Percentiles rank a stretch among this genome's conserved stretches.
phyloP scores from a whole-genome alignment of 2,888 invertebrate genomes.

The Subacronicta megacephala region DNA sequence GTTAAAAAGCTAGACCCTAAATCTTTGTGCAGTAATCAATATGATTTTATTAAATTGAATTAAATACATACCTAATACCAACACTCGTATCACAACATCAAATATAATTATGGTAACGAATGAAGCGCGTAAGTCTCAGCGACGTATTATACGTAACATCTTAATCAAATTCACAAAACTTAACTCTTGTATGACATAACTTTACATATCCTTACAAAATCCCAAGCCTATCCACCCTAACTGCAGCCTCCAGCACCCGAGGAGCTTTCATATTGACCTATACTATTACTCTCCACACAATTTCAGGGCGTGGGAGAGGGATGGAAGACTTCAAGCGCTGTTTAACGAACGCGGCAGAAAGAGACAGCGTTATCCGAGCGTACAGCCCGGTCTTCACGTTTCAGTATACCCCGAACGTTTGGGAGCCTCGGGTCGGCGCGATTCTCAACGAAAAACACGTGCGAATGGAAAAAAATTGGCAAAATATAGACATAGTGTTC shows the following conservation, averaged over 20 bases:
- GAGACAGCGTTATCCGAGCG: constrained; percentile 70
- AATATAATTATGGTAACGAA: background rate
- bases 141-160: constrained; percentile 8
- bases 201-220: constrained; percentile 53
- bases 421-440: constrained; percentile 73
- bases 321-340: constrained; percentile 57
- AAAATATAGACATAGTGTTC: constrained; percentile 60
- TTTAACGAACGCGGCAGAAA: constrained; percentile 61
- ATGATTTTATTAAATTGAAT: no score
- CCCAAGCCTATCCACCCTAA: constrained; percentile 74
- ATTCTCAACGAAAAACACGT: constrained; percentile 59
- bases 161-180: constrained; percentile 28
- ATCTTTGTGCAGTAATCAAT: no score
- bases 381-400: constrained; percentile 78
- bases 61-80: no score
- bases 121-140: background rate
- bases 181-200: constrained; percentile 48
- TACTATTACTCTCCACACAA: constrained; percentile 86
- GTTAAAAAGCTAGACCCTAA: no score
- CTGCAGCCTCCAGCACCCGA: constrained; percentile 88
- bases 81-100: no score
- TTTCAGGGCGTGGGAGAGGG: constrained; percentile 80
- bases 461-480: constrained; percentile 61
- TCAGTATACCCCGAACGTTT: constrained; percentile 82
- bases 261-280: constrained; percentile 89